Evolutionary conservation across 2,797 vertebrate genomes (phyloP), one percentile per base, ranked within the genome.

Genomic region (Hipposideros larvatus): DNA sequence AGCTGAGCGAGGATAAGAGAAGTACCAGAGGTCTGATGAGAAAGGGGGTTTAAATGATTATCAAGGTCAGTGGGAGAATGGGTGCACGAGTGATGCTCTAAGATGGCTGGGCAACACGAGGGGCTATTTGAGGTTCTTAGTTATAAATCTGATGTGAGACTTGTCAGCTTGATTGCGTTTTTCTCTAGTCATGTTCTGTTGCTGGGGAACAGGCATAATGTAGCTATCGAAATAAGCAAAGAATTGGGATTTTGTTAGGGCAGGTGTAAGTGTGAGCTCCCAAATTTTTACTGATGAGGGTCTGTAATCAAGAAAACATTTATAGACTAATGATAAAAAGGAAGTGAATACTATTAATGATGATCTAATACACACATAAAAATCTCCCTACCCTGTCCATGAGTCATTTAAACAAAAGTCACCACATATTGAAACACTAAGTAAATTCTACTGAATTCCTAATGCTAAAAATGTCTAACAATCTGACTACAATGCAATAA

Each of bases 381-480:
- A 74, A 79, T 74, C 57, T 59, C 18, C 85, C 41, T 78, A 59
- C 21, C 13, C 15, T 92, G 57, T 85, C 28, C 21, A 85, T 9
- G n/a, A 53, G 79, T 70, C 46, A 70, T 46, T 77, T 77, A 55
- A 1, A 68, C 43, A 68, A 87, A 87, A 88, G 48, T 37, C 5
- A 78, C 10, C 26, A 51, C 22, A 43, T 57, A 84, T 55, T 57
- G 59, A 48, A 51, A 71, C 11, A 65, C 34, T 48, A 92, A 68
- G 7, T 80, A 89, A 92, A 89, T 89, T 79, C 73, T 88, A 89
- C 43, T 41, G 66, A 53, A 92, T 73, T 55, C 26, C 65, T 70
- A 68, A 91, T 4, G 16, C 61, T 84, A 77, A 84, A 92, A 91
- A 91, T 71, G 78, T 83, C 41, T 70, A 96, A n/a, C 21, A 48